Evolutionary conservation across 30 jellyfish, hydroid and myxozoan genomes (phyloP), one percentile per base, ranked within the genome.

Genomic region (Chrysaora quinquecirrha): DNA sequence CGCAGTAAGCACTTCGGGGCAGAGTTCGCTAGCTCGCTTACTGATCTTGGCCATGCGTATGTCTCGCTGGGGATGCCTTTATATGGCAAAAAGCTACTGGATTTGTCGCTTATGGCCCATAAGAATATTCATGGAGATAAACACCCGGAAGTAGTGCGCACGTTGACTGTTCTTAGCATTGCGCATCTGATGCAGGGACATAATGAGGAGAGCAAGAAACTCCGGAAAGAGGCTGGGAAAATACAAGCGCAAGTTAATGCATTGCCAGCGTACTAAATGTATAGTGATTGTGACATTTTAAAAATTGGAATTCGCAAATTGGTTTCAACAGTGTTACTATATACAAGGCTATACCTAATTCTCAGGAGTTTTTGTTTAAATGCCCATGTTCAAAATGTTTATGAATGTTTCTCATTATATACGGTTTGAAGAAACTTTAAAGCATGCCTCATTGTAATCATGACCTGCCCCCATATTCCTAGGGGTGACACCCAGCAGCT

Each of bases 121-220:
- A 88, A 76, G 66, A 95, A 95, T 71, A 70, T 95, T 33, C 96
- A 88, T 62, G 99, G 99, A 34, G 99, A 95, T 18, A 76, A 82
- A 48, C 99, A 95, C 84, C 99, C 99, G n/a, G 99, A 95, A 60
- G 97, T 95, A 22, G 96, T 88, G 62, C 78, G 99, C 62, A 81
- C 99, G 0, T 34, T 95, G 62, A 88, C 97, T 4, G 90, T 87
- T 4, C 74, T 95, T 27, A 88, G 96, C 52, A 70, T 95, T 14
- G 99, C 99, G 1, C 99, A 95, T 79, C 64, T 95, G 70, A 95
- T 95, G 99, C 96, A 86, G 56, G 99, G 99, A 38, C 97, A 95
- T 70, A 95, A 95, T 46, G 97, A 88, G 54, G 97, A 95, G 68
- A 88, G 97, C 68, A 84, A 56, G 54, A 78, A 78, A 63, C 74